A percentile compares a stretch with the other conserved stretches of the same genome.
phyloP scores from a whole-genome alignment of 1,140 invertebrate genomes.

The Diplogasteroides magnus region DNA sequence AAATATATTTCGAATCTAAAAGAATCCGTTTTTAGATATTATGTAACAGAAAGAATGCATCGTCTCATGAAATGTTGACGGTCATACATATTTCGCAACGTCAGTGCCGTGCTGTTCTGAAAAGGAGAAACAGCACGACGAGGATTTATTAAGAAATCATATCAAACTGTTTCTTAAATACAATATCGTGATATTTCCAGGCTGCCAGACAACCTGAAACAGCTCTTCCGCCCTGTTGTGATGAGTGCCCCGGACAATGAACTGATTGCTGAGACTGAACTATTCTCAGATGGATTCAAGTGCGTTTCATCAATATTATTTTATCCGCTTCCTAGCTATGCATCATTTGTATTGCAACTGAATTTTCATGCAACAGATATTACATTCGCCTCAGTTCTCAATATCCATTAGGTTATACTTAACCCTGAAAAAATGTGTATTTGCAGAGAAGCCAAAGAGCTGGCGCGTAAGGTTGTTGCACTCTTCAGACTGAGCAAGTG shows the following conservation, averaged over 20 bases:
- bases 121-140: no score
- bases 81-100: no score
- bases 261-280: conserved; percentile 95
- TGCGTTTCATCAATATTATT: conserved; percentile 21
- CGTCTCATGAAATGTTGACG: neutral
- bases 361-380: no score
- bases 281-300: conserved; percentile 96
- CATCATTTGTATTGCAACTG: neutral
- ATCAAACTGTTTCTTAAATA: no score
- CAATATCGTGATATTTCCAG: neutral
- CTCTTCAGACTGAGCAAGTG: neutral
- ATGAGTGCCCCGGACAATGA: conserved; percentile 98
- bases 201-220: conserved; percentile 95
- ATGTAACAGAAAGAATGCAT: neutral
- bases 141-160: no score
- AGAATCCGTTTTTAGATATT: neutral
- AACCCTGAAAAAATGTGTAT: no score
- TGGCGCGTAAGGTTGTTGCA: neutral
- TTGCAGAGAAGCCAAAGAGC: neutral
- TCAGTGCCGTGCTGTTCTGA: no score
- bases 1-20: no score
- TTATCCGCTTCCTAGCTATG: neutral
- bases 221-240: conserved; percentile 89
- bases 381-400: no score
- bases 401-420: no score